These are phyloP conservation scores for Microplitis manilae DNA, from an alignment of 2,888 invertebrate genomes.

Conservation along the genomic window DNA sequence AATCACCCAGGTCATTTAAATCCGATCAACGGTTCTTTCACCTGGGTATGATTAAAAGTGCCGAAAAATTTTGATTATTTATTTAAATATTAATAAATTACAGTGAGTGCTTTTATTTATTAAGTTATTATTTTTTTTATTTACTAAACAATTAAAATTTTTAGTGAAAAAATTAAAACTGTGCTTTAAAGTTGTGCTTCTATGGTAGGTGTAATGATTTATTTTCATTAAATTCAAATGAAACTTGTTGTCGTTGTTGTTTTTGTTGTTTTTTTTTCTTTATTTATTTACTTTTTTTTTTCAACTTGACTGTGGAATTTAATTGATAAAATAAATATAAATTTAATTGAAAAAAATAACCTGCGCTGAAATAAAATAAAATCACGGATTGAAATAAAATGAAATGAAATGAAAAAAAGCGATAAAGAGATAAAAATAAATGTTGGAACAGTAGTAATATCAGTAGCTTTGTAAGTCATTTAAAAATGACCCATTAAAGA, in stretches of 20 bases:
- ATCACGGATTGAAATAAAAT: not conserved
- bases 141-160: not conserved
- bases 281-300: not conserved
- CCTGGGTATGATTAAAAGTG: constrained; percentile 9
- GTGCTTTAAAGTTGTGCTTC: not conserved
- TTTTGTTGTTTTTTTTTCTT: not conserved
- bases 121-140: not conserved
- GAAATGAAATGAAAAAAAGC: not conserved
- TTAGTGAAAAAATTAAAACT: not conserved
- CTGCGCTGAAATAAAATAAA: not conserved
- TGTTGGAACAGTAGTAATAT: not conserved
- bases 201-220: not conserved
- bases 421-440: not conserved
- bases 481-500: not conserved
- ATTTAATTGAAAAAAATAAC: not conserved
- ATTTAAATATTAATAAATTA: too few relatives aligned
- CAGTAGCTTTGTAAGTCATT: not conserved
- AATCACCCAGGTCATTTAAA: constrained; percentile 16
- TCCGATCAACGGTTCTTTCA: constrained; percentile 1
- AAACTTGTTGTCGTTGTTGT: not conserved
- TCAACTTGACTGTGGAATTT: not conserved
- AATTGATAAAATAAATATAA: not conserved
- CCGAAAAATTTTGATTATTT: not conserved
- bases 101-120: not conserved
- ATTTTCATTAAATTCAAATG: constrained; percentile 10